Evolutionary conservation across 2,797 vertebrate genomes (phyloP), one percentile per base, ranked within the genome.

Genomic region (Tiaroga cobitis): DNA sequence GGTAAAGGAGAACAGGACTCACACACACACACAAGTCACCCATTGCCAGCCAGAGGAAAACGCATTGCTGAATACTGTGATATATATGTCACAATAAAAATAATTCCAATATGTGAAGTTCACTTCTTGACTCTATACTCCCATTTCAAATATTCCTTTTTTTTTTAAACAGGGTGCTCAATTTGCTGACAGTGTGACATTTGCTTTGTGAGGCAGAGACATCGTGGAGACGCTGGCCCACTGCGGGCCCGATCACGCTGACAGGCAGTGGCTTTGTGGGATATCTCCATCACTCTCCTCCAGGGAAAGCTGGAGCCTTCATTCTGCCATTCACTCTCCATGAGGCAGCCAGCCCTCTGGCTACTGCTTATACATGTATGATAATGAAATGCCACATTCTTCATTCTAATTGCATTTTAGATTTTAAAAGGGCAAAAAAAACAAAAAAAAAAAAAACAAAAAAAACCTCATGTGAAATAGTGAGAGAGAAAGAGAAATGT

Each of bases 181-280:
- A 81, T 75, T 74, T 84, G 81, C 81, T 86, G 89, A 88, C 87
- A 90, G 89, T 83, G 80, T 95, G 95, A 94, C 95, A 95, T 95
- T 95, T 95, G 86, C 93, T 95, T 94, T 90, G 86, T 87, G 89
- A 94, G 92, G 91, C 91, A 93, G 81, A 88, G 92, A 83, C 90
- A 92, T 93, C 92, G 92, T 93, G 92, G 93, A 94, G 94, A 87
- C 69, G 67, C 54, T 54, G 86, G 89, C 89, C 93, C 93, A 92
- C 89, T 88, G 90, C 91, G 92, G 91, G 91, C 87, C 90, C 80
- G 87, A 91, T 89, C 92, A 92, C 92, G 89, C 91, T 95, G 94
- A 95, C 91, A 95, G 91, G 91, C 87, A 88, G 93, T 82, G 90
- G 91, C 92, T 94, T 95, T 93, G 94, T 93, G 87, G 93, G 54